Conservation (phyloP, 2,888 invertebrate species). For the Norana najaformis region DNA sequence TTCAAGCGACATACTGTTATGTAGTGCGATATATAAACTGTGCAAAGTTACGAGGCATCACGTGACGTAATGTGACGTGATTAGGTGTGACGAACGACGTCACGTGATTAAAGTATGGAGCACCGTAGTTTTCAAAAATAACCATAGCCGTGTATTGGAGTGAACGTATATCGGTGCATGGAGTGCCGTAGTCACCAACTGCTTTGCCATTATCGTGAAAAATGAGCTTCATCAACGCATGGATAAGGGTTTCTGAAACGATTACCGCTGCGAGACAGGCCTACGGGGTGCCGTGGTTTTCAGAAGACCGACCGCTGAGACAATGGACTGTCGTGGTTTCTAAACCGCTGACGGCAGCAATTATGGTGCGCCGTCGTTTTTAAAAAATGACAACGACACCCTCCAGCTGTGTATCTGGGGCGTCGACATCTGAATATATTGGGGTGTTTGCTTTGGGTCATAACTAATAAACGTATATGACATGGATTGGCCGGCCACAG, state of each 20-base stretch:
- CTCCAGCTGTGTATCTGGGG: not conserved
- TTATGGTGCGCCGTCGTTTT: not conserved
- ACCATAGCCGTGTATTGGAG: not conserved
- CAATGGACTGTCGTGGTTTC: not conserved
- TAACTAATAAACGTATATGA: not conserved
- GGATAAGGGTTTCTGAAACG: not conserved
- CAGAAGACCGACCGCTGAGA: not conserved
- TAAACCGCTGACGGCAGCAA: not conserved
- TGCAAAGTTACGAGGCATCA: not conserved
- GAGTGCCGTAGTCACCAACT: not conserved
- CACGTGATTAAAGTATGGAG: not conserved
- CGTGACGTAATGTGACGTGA: slow-evolving; percentile 1
- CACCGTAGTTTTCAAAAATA: not conserved
- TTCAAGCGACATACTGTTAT: too few species aligned
- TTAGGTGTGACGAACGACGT: not conserved
- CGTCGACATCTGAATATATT: not conserved
- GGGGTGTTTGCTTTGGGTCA: not conserved
- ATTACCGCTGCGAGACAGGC: not conserved
- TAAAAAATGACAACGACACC: not conserved
- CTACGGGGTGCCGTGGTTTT: too few species aligned
- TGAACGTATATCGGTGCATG: not conserved
- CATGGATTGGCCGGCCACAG: not conserved
- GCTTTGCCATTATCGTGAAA: not conserved
- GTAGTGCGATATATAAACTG: not conserved
- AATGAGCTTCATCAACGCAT: not conserved